These are phyloP conservation scores for Eupeodes luniger DNA, from an alignment of 2,888 invertebrate genomes.

Conservation along the genomic window DNA sequence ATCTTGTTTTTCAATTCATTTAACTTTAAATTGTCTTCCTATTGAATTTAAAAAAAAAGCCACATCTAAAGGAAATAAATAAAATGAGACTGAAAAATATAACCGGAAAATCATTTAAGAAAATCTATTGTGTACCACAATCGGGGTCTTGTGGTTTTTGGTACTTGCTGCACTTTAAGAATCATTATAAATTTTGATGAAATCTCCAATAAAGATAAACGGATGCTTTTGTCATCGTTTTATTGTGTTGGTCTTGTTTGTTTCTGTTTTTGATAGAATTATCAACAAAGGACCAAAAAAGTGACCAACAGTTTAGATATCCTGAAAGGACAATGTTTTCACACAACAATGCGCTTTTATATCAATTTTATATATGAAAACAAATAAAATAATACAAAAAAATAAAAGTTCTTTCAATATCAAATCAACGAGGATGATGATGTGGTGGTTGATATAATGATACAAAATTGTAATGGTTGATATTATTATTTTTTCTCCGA, in stretches of 20 bases:
- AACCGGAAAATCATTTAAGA: slow-evolving; percentile 53
- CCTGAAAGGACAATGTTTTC: slow-evolving; percentile 50
- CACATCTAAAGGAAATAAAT: slow-evolving; percentile 10
- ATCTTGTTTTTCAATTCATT: slow-evolving; percentile 48
- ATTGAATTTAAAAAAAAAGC: too few species aligned
- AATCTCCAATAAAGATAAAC: slow-evolving; percentile 63
- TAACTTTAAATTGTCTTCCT: background rate
- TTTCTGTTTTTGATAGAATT: slow-evolving; percentile 24
- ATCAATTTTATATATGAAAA: background rate
- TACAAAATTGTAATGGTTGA: slow-evolving; percentile 35
- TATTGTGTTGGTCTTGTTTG: background rate
- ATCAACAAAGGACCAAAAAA: slow-evolving; percentile 53
- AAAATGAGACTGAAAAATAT: slow-evolving; percentile 36
- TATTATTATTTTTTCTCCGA: background rate
- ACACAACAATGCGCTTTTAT: slow-evolving; percentile 62
- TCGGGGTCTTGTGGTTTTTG: slow-evolving; percentile 33
- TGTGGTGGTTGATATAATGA: background rate
- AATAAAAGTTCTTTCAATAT: background rate
- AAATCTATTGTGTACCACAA: background rate
- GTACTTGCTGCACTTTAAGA: slow-evolving; percentile 50
- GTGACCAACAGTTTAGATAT: slow-evolving; percentile 9
- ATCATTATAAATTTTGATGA: slow-evolving; percentile 71
- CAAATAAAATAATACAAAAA: background rate
- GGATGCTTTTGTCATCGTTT: slow-evolving; percentile 43
- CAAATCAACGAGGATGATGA: too few species aligned